Percentiles rank a stretch among this genome's conserved stretches.
Conservation (phyloP, 92 coral and sea anemone genomes). For the Parazoanthus darwini region DNA sequence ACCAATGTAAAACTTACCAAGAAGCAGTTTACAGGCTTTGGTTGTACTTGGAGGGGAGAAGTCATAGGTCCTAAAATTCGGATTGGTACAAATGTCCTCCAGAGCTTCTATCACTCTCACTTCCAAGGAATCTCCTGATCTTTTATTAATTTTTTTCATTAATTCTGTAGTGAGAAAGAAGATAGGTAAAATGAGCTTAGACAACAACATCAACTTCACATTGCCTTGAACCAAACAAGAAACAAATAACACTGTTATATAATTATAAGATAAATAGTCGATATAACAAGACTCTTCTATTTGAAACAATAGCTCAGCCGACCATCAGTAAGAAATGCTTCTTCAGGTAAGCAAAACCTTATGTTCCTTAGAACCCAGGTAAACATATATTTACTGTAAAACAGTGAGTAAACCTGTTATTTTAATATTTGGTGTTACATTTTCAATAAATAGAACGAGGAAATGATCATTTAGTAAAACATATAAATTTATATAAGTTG, state of each 20-base stretch:
- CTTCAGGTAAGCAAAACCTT: not conserved
- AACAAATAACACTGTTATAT: too few relatives aligned
- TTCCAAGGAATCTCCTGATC: slow-evolving; percentile 88
- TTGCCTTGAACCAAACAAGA: not conserved
- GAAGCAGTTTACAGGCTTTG: slow-evolving; percentile 84
- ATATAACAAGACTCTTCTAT: too few relatives aligned
- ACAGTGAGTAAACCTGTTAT: not conserved
- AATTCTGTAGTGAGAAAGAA: slow-evolving; percentile 58
- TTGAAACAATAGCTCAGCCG: too few relatives aligned
- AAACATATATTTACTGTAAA: not conserved
- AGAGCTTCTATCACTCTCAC: slow-evolving; percentile 91
- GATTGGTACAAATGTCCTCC: slow-evolving; percentile 89
- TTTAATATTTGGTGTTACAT: too few relatives aligned
- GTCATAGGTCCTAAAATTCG: slow-evolving; percentile 71
- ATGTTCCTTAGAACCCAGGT: not conserved
- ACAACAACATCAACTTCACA: too few relatives aligned
- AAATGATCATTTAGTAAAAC: too few relatives aligned
- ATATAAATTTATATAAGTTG: too few relatives aligned
- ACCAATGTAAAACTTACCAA: slow-evolving; percentile 61
- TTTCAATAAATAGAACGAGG: too few relatives aligned
- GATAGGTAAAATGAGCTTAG: not conserved
- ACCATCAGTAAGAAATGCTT: too few relatives aligned
- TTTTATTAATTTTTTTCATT: slow-evolving; percentile 77
- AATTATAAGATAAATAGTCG: too few relatives aligned
- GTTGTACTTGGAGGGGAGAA: slow-evolving; percentile 95